A percentile compares a stretch with the other conserved stretches of the same genome.
phyloP scores from a whole-genome alignment of 2,797 vertebrate genomes.

The Choloepus didactylus region DNA sequence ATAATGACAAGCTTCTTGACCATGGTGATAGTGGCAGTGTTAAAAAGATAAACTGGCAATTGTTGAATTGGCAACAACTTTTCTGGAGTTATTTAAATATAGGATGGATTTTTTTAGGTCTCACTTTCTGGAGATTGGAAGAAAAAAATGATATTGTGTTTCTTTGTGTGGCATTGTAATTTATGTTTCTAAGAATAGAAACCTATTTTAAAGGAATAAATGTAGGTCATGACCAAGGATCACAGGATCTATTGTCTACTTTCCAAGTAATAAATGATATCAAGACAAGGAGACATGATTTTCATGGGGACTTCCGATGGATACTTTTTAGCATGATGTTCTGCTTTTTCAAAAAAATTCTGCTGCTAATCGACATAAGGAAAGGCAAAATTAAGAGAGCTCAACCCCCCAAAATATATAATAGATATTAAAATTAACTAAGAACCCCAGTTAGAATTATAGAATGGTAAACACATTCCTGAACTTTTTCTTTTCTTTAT shows the following conservation, averaged over 20 bases:
- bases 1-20: neutral
- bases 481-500: neutral
- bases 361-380: neutral
- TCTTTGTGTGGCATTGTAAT: neutral
- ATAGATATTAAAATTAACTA: slow-evolving; percentile 23
- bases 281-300: slow-evolving; percentile 2
- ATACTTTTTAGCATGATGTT: neutral
- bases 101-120: neutral
- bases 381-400: slow-evolving; percentile 6
- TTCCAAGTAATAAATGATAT: neutral
- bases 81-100: slow-evolving; percentile 52
- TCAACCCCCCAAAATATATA: neutral
- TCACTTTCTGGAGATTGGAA: slow-evolving; percentile 30
- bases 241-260: neutral
- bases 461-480: neutral
- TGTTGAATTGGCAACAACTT: neutral
- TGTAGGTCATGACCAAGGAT: neutral
- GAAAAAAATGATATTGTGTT: neutral
- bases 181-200: slow-evolving; percentile 46
- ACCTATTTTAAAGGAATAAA: neutral
- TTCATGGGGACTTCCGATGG: neutral
- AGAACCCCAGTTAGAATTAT: slow-evolving; percentile 36
- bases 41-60: slow-evolving; percentile 22
- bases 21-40: neutral
- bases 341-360: slow-evolving; percentile 20